A percentile compares a stretch with the other conserved stretches of the same genome.
Evolutionary conservation across 2,113 vertebrate genomes (phyloP).

Genomic region (Austrofundulus limnaeus): DNA sequence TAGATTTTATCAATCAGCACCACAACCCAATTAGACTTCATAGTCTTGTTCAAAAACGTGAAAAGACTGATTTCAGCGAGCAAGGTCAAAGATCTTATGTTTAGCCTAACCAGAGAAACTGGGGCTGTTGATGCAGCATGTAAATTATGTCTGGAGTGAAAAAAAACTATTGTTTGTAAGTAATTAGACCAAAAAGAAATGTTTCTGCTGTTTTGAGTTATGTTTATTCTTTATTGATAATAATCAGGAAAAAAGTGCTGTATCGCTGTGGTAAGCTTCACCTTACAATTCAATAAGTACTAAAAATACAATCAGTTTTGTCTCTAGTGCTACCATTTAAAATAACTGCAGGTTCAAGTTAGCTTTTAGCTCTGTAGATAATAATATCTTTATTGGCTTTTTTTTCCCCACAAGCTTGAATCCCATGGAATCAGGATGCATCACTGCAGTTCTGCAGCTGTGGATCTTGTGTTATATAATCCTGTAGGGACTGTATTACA

Average conservation of each 20-base stretch:
- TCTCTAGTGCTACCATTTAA: background rate
- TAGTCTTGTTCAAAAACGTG: slow-evolving; percentile 16
- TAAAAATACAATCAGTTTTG: background rate
- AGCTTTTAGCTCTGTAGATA: slow-evolving; percentile 20
- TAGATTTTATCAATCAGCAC: slow-evolving; percentile 14
- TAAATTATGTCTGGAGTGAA: slow-evolving; percentile 12
- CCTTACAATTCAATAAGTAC: background rate
- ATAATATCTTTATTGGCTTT: too few relatives aligned
- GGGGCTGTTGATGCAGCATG: background rate
- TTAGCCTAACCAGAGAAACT: background rate
- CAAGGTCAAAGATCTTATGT: slow-evolving; percentile 1
- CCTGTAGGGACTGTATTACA: too few relatives aligned
- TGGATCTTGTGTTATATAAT: background rate
- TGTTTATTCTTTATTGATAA: too few relatives aligned
- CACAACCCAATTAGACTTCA: slow-evolving; percentile 1
- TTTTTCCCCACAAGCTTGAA: slow-evolving; percentile 20
- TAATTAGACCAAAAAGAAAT: too few relatives aligned
- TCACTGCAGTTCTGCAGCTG: background rate
- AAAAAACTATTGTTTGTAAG: background rate
- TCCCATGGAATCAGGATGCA: background rate
- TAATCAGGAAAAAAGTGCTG: too few relatives aligned
- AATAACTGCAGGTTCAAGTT: slow-evolving; percentile 4
- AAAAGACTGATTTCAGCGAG: slow-evolving; percentile 4
- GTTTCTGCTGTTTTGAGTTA: too few relatives aligned
- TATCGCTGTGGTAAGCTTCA: too few relatives aligned